phyloP scores from a whole-genome alignment of 2,797 vertebrate genomes.

The Helarctos malayanus region DNA sequence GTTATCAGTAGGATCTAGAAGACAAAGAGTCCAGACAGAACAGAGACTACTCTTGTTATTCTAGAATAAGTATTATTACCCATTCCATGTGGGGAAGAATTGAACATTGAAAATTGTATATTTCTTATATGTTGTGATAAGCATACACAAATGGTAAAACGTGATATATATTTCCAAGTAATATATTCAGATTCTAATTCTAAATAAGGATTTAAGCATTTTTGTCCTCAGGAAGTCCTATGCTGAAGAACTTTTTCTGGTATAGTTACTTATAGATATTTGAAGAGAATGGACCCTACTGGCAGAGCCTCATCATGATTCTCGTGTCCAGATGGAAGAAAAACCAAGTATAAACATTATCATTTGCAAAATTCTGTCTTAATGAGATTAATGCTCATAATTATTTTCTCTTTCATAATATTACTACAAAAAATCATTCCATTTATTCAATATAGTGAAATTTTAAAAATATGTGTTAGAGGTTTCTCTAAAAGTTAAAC shows the following conservation, averaged over 20 bases:
- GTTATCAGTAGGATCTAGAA: background rate
- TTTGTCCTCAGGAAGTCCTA: background rate
- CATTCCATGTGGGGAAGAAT: background rate
- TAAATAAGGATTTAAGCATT: constrained; percentile 17
- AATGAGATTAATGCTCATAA: background rate
- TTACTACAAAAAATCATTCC: background rate
- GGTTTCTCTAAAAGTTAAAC: constrained; percentile 39
- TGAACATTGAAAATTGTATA: background rate
- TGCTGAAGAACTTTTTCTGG: background rate
- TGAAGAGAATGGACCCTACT: background rate
- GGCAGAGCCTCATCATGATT: background rate
- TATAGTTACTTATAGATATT: background rate
- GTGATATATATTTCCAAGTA: constrained; percentile 1
- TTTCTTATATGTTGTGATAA: constrained; percentile 8
- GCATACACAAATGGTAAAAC: background rate
- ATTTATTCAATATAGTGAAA: background rate
- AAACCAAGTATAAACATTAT: background rate
- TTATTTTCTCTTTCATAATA: background rate
- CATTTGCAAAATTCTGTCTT: constrained; percentile 16
- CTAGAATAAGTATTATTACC: background rate
- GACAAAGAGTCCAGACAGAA: background rate
- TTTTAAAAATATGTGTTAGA: background rate
- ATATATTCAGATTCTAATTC: background rate
- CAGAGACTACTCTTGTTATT: background rate
- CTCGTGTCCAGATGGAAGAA: background rate